These are phyloP conservation scores for Heterodera filipjevi DNA, from an alignment of 2,888 invertebrate species.

Conservation along the genomic window DNA sequence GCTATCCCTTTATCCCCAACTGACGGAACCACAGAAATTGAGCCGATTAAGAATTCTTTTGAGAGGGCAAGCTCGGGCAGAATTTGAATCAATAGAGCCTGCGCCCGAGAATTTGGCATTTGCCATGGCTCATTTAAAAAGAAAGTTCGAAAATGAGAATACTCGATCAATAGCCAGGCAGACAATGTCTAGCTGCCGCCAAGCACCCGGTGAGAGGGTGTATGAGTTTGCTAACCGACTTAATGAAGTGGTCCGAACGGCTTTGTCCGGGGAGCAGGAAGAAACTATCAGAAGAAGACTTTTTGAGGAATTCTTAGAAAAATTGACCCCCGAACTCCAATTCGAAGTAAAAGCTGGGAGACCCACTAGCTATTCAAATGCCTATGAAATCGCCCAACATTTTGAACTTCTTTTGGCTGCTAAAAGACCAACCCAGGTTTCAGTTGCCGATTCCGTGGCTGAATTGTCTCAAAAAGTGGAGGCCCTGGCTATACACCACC, in stretches of 20 bases:
- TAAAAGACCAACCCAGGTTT: background rate
- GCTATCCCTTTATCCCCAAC: background rate
- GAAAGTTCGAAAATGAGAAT: background rate
- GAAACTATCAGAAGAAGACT: background rate
- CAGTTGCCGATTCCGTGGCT: background rate
- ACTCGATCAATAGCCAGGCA: conserved; percentile 8
- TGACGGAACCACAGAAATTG: conserved; percentile 16
- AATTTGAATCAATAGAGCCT: background rate
- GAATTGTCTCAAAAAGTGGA: background rate
- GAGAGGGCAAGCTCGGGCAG: background rate
- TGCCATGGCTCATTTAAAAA: background rate
- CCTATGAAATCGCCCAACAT: conserved; percentile 12
- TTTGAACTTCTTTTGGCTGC: conserved; percentile 4
- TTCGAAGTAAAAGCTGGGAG: conserved; percentile 9
- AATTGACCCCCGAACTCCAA: background rate
- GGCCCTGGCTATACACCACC: background rate
- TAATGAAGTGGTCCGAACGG: background rate
- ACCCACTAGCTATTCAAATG: background rate
- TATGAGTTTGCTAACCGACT: conserved; percentile 16
- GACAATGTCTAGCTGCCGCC: background rate
- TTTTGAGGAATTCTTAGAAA: conserved; percentile 10
- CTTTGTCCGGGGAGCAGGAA: background rate
- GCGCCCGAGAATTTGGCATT: background rate
- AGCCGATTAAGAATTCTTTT: background rate
- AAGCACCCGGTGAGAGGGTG: conserved; percentile 1